These are phyloP conservation scores for Solen grandis DNA, from an alignment of 1,140 invertebrate genomes.

Conservation along the genomic window DNA sequence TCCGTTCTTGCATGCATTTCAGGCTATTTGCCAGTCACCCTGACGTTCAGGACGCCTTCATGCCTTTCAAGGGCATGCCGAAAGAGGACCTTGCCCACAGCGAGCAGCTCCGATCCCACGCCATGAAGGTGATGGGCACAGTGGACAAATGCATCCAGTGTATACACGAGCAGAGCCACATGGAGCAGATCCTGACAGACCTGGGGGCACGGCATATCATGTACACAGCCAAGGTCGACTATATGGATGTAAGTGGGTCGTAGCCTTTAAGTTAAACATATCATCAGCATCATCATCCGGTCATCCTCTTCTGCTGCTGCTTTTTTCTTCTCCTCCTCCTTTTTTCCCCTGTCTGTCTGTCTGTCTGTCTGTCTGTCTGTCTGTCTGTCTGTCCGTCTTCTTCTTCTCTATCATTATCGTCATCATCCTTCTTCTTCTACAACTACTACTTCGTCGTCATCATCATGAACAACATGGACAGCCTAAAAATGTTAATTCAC, in stretches of 20 bases:
- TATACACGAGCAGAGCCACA: conserved; percentile 83
- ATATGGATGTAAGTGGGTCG: conserved; percentile 83
- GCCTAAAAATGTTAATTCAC: no score
- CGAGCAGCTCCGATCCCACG: conserved; percentile 83
- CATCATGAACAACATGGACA: no score
- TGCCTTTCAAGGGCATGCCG: conserved; percentile 83
- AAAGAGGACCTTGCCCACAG: conserved; percentile 83
- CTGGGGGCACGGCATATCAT: conserved; percentile 83
- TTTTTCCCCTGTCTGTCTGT: no score
- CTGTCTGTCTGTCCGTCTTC: no score
- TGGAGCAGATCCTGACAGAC: conserved; percentile 82
- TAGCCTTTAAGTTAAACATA: no score
- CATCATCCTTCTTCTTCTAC: no score
- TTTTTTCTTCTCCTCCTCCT: no score
- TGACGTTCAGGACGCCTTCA: conserved; percentile 84
- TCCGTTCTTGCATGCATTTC: conserved; percentile 47
- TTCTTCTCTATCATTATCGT: no score
- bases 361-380: no score
- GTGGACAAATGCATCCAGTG: conserved; percentile 84
- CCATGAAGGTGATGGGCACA: conserved; percentile 84
- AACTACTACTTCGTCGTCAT: no score
- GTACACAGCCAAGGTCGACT: conserved; percentile 84
- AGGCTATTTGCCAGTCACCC: conserved; percentile 85
- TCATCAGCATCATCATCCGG: no score
- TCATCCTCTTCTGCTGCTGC: no score